Conservation (phyloP, 2,888 invertebrate genomes). For the Chaetogeoica ovagalla region DNA sequence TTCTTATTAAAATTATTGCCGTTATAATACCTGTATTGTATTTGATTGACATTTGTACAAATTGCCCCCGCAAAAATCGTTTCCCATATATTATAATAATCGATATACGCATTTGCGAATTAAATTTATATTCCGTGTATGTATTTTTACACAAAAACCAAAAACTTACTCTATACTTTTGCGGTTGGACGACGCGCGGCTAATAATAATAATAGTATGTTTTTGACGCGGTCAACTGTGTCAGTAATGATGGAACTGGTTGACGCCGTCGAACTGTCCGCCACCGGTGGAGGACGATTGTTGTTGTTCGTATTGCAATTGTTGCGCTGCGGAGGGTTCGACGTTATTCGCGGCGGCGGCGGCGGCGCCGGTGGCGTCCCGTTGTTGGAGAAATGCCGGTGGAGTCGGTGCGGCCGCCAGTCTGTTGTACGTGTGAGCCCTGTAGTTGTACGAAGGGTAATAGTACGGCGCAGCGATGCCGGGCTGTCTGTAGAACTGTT, state of each 20-base stretch:
- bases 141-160: no score
- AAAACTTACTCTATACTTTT: no score
- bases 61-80: no score
- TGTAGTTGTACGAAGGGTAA: not conserved
- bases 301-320: slow-evolving; percentile 21
- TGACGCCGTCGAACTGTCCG: slow-evolving; percentile 32
- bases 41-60: no score
- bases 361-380: slow-evolving; percentile 21
- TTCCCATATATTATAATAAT: no score
- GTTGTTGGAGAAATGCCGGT: slow-evolving; percentile 28
- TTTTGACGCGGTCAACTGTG: not conserved
- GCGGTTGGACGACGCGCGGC: no score
- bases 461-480: not conserved
- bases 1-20: no score
- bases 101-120: no score
- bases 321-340: not conserved
- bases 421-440: slow-evolving; percentile 37
- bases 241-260: slow-evolving; percentile 39
- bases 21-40: no score
- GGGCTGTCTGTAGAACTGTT: slow-evolving; percentile 20
- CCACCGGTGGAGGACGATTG: not conserved
- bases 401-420: not conserved
- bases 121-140: no score
- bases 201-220: not conserved
- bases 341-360: not conserved